Percentiles rank a stretch among this genome's conserved stretches.
Evolutionary conservation across 2,113 vertebrate species (phyloP).

Genomic region (Progne subis): DNA sequence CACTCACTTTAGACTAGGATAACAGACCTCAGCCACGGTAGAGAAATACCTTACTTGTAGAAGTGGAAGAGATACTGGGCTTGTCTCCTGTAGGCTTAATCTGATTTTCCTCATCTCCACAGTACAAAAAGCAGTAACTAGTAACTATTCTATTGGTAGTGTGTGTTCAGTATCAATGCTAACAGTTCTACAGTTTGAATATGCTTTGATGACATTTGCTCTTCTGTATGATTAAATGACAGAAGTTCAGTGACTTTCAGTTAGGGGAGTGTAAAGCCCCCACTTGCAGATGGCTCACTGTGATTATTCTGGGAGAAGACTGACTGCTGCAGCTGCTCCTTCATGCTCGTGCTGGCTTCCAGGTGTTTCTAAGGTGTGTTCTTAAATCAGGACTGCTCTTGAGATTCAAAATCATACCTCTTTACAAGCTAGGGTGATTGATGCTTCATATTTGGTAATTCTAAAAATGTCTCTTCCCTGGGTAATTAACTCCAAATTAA

Average conservation of each 20-base stretch:
- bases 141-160: neutral
- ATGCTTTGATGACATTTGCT: neutral
- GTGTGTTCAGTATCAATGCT: neutral
- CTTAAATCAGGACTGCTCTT: neutral
- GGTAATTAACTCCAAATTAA: neutral
- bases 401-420: neutral
- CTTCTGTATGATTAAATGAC: neutral
- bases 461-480: neutral
- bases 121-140: neutral
- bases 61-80: neutral
- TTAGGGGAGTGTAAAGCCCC: neutral
- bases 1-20: neutral
- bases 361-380: neutral
- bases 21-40: neutral
- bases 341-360: neutral
- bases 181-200: neutral
- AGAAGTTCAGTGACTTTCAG: neutral
- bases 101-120: neutral
- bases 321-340: neutral
- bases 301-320: neutral
- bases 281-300: neutral
- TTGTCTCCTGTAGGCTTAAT: neutral
- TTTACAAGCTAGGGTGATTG: neutral
- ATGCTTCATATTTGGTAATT: neutral
- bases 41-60: neutral